phyloP scores from a whole-genome alignment of 2,888 invertebrate species.

The Operophtera brumata region DNA sequence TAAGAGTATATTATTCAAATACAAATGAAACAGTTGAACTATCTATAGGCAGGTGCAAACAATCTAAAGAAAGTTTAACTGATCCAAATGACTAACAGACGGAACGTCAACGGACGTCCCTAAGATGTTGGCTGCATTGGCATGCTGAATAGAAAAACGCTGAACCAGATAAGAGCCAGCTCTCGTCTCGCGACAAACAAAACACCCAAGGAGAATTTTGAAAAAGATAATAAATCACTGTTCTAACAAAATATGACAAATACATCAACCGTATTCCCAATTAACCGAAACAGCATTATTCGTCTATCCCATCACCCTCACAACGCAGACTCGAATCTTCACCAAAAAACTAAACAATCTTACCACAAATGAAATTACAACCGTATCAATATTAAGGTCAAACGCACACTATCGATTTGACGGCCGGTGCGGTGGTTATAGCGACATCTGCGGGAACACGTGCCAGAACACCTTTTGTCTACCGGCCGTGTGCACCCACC shows the following conservation, averaged over 20 bases:
- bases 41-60: too few relatives aligned
- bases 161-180: too few relatives aligned
- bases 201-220: too few relatives aligned
- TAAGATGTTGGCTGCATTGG: too few relatives aligned
- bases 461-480: slow-evolving; percentile 76
- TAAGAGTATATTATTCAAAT: too few relatives aligned
- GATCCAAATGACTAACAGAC: too few relatives aligned
- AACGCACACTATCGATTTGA: slow-evolving; percentile 27
- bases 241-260: neutral
- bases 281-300: neutral
- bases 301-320: neutral
- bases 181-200: too few relatives aligned
- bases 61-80: too few relatives aligned
- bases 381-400: slow-evolving; percentile 25
- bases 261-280: neutral
- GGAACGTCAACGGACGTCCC: too few relatives aligned
- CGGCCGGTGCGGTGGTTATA: slow-evolving; percentile 24
- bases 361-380: slow-evolving; percentile 11
- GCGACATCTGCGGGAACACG: slow-evolving; percentile 68
- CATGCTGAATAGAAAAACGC: too few relatives aligned
- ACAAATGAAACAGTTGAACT: too few relatives aligned
- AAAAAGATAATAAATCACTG: too few relatives aligned
- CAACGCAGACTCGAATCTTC: neutral
- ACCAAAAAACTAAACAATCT: neutral
- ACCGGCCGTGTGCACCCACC: slow-evolving; percentile 51